Evolutionary conservation across 2,113 vertebrate genomes (phyloP), one percentile per base, ranked within the genome.

Genomic region (Diglossa brunneiventris): DNA sequence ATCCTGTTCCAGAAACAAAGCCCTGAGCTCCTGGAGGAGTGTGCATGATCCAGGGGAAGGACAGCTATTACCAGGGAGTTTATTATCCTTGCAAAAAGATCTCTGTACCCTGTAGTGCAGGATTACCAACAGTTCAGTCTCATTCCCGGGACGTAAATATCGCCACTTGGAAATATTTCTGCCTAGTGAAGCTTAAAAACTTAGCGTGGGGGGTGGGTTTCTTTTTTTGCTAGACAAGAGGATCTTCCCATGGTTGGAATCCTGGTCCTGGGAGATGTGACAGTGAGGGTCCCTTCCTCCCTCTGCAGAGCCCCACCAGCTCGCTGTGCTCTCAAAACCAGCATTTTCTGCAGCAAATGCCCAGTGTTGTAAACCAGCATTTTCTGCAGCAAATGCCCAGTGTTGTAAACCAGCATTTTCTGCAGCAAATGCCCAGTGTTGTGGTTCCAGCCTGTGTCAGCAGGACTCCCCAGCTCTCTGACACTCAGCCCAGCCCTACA

Each of bases 1-100:
- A 96, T 89, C 94, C 89, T 87, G 56, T 46, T 35, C 62, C 2
- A 62, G 82, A 92, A 95, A 95, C 93, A 95, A 95, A 96, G 94
- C 37, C 12, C 27, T 6, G 35, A 92, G 87, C 95, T 90, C 91
- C 79, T 9, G 76, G 72, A 90, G 90, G 75, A 67, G 92, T 35
- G 30, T 9, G 26, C 16, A 16, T 53, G 86, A 92, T 66, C 84
- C 63, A 7, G 64, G 50, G 59, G 68, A 92, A 93, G 76, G 95
- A 78, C 64, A n/a, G 88, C 72, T 69, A 66, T 88, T 77, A 90
- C 79, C 49, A 6, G 67, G 83, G 76, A 86, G 82, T 70, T 90
- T 70, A 88, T 93, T 83, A 26, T 67, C 59, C 94, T 76, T 53
- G 87, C 85, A 56, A 69, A 87, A 94, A 83, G 90, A 95, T 80